Evolutionary conservation across 2,888 invertebrate species (phyloP).

Genomic region (Cheilosia scutellata): DNA sequence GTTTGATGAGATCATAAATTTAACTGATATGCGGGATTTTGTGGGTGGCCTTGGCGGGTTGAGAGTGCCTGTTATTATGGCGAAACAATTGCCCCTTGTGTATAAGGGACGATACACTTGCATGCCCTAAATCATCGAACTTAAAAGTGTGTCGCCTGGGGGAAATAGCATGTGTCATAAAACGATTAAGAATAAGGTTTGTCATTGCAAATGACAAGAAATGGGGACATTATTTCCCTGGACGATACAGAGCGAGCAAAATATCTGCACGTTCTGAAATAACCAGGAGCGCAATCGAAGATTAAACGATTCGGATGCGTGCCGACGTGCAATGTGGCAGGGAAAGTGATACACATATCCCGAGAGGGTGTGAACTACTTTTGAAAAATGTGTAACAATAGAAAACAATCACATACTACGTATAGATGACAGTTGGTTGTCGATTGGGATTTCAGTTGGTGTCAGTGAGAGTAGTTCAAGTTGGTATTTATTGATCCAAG

Average conservation of each 20-base stretch:
- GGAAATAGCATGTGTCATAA: background rate
- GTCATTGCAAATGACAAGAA: background rate
- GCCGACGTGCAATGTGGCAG: background rate
- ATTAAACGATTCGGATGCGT: conserved; percentile 1
- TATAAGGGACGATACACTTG: background rate
- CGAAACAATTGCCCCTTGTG: background rate
- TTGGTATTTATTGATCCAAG: too few relatives aligned
- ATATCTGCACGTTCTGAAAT: background rate
- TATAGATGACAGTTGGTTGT: background rate
- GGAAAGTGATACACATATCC: background rate
- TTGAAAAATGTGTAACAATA: background rate
- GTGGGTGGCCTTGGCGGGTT: background rate
- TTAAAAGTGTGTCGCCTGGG: background rate
- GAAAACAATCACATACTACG: background rate
- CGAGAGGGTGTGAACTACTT: conserved; percentile 1
- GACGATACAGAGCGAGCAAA: background rate
- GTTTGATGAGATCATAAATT: conserved; percentile 35
- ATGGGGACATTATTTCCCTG: background rate
- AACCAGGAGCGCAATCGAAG: background rate
- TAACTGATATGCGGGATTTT: background rate
- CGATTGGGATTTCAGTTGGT: too few relatives aligned
- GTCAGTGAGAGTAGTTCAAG: too few relatives aligned
- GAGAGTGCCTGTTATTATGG: background rate
- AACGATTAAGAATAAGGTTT: background rate
- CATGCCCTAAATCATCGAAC: background rate